These are phyloP conservation scores for Bubalus kerabau DNA, from an alignment of 2,113 vertebrate species.

Conservation along the genomic window DNA sequence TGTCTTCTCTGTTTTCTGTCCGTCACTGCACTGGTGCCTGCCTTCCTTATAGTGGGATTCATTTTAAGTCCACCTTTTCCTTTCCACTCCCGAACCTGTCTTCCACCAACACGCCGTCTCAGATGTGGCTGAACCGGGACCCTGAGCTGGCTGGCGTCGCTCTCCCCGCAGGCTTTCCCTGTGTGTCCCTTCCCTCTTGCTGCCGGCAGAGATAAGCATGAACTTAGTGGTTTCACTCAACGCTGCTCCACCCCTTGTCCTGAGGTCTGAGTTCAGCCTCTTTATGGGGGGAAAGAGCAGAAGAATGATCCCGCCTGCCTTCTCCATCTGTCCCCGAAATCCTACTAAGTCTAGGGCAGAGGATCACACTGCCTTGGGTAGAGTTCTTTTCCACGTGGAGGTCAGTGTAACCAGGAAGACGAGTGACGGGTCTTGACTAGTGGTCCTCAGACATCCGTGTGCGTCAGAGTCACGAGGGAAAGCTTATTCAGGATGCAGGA, in stretches of 20 bases:
- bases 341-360: not conserved
- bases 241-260: not conserved
- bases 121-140: not conserved
- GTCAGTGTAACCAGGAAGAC: not conserved
- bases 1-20: not conserved
- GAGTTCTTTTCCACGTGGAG: not conserved
- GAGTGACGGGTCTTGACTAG: not conserved
- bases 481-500: not conserved
- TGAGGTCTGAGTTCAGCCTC: not conserved
- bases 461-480: not conserved
- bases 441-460: not conserved
- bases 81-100: not conserved
- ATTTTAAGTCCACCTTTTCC: not conserved
- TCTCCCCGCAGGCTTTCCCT: not conserved
- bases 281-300: not conserved
- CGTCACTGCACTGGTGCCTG: not conserved
- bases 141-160: not conserved
- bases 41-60: not conserved
- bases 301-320: not conserved
- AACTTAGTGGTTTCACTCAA: not conserved
- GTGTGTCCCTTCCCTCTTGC: not conserved
- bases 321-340: not conserved
- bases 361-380: not conserved
- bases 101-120: not conserved
- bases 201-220: not conserved